Percentiles rank a stretch among this genome's conserved stretches.
Conservation (phyloP, 2,797 vertebrate genomes). For the Danio albolineatus region DNA sequence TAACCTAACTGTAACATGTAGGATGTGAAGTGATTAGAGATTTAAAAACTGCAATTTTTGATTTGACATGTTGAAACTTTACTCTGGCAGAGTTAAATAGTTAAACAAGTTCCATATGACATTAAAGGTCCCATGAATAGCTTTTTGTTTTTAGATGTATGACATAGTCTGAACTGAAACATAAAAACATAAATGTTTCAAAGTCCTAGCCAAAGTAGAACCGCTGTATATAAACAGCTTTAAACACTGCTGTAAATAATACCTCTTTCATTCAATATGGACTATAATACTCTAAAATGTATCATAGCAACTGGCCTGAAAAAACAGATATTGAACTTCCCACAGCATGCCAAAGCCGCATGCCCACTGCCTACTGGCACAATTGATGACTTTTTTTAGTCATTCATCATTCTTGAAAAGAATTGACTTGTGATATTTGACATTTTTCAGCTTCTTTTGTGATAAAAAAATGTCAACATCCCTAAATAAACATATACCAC, state of each 20-base stretch:
- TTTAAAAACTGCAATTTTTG: too few species aligned
- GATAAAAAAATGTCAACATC: neutral
- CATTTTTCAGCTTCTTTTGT: neutral
- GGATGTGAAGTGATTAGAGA: neutral
- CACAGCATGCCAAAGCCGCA: neutral
- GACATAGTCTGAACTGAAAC: too few species aligned
- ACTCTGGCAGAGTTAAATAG: neutral
- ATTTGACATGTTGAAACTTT: neutral
- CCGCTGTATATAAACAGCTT: neutral
- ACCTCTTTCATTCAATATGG: neutral
- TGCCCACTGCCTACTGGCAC: neutral
- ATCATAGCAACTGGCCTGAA: constrained; percentile 3
- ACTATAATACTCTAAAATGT: neutral
- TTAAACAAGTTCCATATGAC: neutral
- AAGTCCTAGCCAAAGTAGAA: neutral
- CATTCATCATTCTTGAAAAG: neutral
- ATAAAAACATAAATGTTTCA: too few species aligned
- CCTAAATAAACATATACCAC: neutral
- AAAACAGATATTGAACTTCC: neutral
- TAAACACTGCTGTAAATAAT: neutral
- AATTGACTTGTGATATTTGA: neutral
- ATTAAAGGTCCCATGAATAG: neutral
- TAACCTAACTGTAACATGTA: neutral
- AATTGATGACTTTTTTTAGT: neutral
- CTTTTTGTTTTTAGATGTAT: too few species aligned